Base-by-base conservation (phyloP, 1,140 invertebrate species). In the Ceratina calcarata region DNA sequence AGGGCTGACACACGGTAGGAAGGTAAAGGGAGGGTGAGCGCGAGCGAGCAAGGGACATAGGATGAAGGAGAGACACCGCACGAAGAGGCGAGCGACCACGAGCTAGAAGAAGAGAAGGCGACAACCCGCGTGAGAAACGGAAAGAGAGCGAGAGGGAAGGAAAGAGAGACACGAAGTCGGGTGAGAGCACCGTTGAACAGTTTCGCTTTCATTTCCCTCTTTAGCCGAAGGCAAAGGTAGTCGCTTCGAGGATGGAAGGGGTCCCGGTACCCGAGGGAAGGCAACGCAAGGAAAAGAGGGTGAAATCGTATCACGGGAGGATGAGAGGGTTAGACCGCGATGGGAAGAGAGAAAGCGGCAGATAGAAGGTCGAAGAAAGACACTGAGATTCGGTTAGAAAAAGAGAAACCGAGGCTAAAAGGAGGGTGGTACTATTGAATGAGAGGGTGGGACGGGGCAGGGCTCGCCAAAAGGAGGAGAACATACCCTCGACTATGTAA, bases 401-500 rank as follows among this genome's bases (percentile, higher is more conserved):
- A 72, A 78, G 76, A 79, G 70, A 64, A 53, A 32, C 27, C 2
- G 60, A 73, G 53, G 69, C 49, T 57, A 66, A 73, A 66, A 66
- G 70, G 70, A 73, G 70, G 77, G 70, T 72, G 77, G 77, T 72
- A 55, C 76, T 72, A 55, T 78, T 78, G 76, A 78, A 78, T 78
- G 76, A 78, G 68, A 66, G 66, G 49, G 75, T 67, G 77, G 75
- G 53, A 69, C 67, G 68, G 67, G 78, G 55, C 78, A 77, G 70
- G 67, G 78, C 82, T 74, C 58, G 86, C 66, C 80, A 86, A 83
- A 88, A 86, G 87, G 84, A 85, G 80, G 55, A 69, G 89, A 89
- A 91, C 85, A 89, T 80, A 89, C 87, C 83, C 86, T 90, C 85
- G 78, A 88, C 89, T 87, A 71, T 89, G 89, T 90, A 89, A 90